These are phyloP conservation scores for Automeris io DNA, from an alignment of 2,888 invertebrate genomes.

Conservation along the genomic window DNA sequence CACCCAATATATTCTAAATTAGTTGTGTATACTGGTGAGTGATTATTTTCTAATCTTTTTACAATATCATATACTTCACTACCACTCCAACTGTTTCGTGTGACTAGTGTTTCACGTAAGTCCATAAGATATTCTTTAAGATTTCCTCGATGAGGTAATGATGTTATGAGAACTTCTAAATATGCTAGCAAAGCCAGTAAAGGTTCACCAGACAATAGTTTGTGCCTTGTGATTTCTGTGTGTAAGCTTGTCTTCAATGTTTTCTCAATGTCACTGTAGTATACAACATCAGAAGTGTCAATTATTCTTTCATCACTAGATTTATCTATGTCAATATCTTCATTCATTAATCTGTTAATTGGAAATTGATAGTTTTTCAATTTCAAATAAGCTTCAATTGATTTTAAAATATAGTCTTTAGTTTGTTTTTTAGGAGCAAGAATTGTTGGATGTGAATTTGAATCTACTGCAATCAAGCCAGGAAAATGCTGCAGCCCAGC, in stretches of 20 bases:
- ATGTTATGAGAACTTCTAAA: conserved; percentile 82
- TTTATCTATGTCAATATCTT: conserved; percentile 28
- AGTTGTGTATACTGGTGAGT: conserved; percentile 75
- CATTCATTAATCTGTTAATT: conserved; percentile 28
- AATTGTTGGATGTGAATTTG: conserved; percentile 44
- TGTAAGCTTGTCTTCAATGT: conserved; percentile 88
- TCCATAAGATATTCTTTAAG: conserved; percentile 81
- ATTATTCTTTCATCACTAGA: conserved; percentile 24
- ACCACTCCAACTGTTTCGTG: conserved; percentile 75
- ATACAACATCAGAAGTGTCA: conserved; percentile 77
- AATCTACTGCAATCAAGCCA: conserved; percentile 68
- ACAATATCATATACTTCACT: conserved; percentile 77
- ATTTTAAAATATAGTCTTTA: conserved; percentile 58
- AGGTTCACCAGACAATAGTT: conserved; percentile 82
- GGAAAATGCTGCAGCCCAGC: conserved; percentile 72
- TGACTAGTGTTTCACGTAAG: conserved; percentile 71
- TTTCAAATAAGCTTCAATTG: conserved; percentile 73
- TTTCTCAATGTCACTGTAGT: conserved; percentile 92
- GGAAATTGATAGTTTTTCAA: conserved; percentile 64
- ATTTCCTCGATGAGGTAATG: conserved; percentile 86
- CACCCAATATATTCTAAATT: conserved; percentile 85
- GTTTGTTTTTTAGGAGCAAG: conserved; percentile 57
- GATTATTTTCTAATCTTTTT: conserved; percentile 65
- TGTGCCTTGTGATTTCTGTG: conserved; percentile 87
- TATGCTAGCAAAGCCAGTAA: conserved; percentile 85